phyloP scores from a whole-genome alignment of 2,797 vertebrate species.

The Podargus strigoides region DNA sequence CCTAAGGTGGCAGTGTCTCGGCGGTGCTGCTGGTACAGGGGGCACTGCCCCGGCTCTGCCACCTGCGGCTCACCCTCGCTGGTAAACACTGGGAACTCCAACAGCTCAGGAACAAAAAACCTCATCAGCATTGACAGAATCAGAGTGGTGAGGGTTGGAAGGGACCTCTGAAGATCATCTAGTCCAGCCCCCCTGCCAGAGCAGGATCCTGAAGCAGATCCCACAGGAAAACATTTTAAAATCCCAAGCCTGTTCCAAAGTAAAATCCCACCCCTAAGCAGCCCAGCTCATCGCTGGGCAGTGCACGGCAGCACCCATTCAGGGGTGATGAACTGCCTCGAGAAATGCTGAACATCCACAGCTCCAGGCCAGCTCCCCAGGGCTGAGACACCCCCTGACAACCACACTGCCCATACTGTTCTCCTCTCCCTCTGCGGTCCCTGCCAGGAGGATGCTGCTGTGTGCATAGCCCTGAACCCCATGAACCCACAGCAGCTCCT shows the following conservation, averaged over 20 bases:
- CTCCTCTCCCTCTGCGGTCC: background rate
- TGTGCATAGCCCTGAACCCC: background rate
- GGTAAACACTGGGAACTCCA: no score
- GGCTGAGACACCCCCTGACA: background rate
- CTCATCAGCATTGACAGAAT: no score
- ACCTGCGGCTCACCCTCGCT: fast-evolving
- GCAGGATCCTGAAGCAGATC: no score
- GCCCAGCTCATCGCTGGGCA: background rate
- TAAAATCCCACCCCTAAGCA: background rate
- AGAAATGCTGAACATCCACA: no score
- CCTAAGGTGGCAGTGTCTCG: fast-evolving
- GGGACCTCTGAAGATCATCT: no score
- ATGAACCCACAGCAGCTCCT: fast-evolving
- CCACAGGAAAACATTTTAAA: no score
- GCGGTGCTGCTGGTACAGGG: background rate
- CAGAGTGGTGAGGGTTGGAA: no score
- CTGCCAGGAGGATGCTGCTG: background rate
- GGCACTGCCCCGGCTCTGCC: fast-evolving
- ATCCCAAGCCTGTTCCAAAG: background rate
- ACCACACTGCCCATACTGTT: background rate
- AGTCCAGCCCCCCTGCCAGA: no score
- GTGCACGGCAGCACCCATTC: fast-evolving
- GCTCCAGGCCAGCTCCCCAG: background rate
- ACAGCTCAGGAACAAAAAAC: background rate
- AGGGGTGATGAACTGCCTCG: fast-evolving